A percentile compares a stretch with the other conserved stretches of the same genome.
phyloP scores from a whole-genome alignment of 1,140 invertebrate genomes.

The Idris sp. region DNA sequence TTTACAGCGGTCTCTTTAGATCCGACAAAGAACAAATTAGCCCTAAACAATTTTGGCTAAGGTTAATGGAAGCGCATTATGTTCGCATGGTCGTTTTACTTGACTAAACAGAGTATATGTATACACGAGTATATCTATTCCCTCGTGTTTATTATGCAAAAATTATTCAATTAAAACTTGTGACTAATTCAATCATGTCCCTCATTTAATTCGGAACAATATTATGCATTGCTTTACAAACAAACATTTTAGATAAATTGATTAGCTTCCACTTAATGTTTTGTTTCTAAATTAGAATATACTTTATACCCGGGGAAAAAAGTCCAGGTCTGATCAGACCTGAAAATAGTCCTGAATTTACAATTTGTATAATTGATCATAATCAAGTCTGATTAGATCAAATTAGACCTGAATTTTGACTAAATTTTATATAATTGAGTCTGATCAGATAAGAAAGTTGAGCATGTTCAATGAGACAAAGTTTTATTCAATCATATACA shows the following conservation, averaged over 20 bases:
- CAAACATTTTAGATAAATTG: slow-evolving; percentile 16
- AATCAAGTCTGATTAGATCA: too few species aligned
- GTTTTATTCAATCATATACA: too few species aligned
- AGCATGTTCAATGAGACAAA: too few species aligned
- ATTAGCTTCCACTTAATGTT: slow-evolving; percentile 3
- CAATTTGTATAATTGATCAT: too few species aligned
- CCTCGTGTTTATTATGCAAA: slow-evolving; percentile 21
- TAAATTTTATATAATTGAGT: too few species aligned
- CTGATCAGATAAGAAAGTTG: too few species aligned
- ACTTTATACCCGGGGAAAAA: too few species aligned
- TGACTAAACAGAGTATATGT: slow-evolving; percentile 4
- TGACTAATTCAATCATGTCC: slow-evolving; percentile 38
- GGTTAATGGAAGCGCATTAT: slow-evolving; percentile 1
- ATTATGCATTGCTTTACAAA: slow-evolving; percentile 3
- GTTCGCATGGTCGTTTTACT: slow-evolving; percentile 4
- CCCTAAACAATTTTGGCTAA: slow-evolving; percentile 1
- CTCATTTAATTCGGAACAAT: slow-evolving; percentile 36
- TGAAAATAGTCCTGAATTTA: too few species aligned
- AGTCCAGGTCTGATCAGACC: too few species aligned
- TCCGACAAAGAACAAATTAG: slow-evolving; percentile 1
- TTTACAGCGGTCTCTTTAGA: background rate
- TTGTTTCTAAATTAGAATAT: background rate
- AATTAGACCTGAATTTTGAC: too few species aligned
- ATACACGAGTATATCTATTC: slow-evolving; percentile 1
- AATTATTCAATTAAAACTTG: slow-evolving; percentile 42